Percentiles rank a stretch among this genome's conserved stretches.
These are phyloP conservation scores for Chelonoidis abingdonii DNA, from an alignment of 2,113 vertebrate species.

Conservation along the genomic window DNA sequence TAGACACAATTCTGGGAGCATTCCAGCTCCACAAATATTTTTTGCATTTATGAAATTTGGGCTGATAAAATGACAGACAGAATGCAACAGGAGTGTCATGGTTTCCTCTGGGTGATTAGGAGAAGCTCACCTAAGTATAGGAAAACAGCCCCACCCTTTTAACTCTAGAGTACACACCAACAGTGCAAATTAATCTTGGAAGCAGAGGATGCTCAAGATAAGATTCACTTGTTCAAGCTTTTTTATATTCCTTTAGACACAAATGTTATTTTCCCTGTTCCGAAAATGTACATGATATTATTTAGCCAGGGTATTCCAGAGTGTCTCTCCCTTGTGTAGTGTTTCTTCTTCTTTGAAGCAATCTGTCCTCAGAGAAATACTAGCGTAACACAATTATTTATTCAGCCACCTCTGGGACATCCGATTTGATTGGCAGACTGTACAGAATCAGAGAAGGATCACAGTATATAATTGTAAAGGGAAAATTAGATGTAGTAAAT, in stretches of 20 bases:
- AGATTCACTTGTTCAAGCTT: neutral
- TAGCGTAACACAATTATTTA: conserved; percentile 12
- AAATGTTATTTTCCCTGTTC: neutral
- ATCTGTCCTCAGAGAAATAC: conserved; percentile 11
- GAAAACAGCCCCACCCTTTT: neutral
- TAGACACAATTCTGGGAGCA: neutral
- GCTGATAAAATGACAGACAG: conserved; percentile 51
- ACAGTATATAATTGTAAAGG: neutral
- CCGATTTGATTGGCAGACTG: neutral
- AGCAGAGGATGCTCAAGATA: neutral
- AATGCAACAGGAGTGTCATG: conserved; percentile 43
- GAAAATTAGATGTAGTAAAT: too few species aligned
- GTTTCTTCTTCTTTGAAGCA: neutral
- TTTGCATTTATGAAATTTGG: conserved; percentile 24
- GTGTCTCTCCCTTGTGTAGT: neutral
- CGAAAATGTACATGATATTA: neutral
- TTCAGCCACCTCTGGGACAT: neutral
- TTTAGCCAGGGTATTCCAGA: neutral
- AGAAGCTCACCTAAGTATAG: neutral
- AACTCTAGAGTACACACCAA: conserved; percentile 19
- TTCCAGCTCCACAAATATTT: conserved; percentile 19
- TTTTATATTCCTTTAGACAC: neutral
- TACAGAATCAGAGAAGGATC: neutral
- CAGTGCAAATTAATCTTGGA: conserved; percentile 6
- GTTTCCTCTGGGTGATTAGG: neutral